Conservation (phyloP, 2,797 vertebrate species). For the Neosilurus mollespiculum region DNA sequence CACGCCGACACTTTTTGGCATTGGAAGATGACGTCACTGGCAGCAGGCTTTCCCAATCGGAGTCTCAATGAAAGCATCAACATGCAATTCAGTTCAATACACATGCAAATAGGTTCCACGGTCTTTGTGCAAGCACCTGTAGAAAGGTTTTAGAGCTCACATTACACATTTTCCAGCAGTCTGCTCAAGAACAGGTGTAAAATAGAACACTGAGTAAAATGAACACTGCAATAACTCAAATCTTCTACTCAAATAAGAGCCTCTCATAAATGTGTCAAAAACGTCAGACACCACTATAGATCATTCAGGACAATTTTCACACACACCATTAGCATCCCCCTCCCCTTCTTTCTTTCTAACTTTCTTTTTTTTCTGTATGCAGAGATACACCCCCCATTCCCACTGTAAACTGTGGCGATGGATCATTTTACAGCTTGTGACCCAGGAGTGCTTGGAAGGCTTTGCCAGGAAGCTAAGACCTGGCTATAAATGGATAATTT, state of each 20-base stretch:
- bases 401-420: background rate
- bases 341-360: background rate
- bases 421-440: background rate
- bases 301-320: background rate
- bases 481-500: background rate
- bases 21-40: slow-evolving; percentile 23
- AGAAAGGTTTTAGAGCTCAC: background rate
- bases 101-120: background rate
- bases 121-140: slow-evolving; percentile 4
- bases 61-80: background rate
- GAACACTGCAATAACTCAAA: no score
- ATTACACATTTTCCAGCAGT: background rate
- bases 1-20: background rate
- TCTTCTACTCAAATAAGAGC: background rate
- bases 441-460: background rate
- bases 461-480: background rate
- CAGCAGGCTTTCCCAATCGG: slow-evolving; percentile 38
- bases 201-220: background rate
- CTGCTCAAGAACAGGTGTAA: background rate
- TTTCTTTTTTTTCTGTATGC: background rate
- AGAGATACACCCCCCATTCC: background rate
- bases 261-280: background rate
- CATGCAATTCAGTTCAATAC: slow-evolving; percentile 6
- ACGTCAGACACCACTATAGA: background rate
- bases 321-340: background rate